These are phyloP conservation scores for Geotrypetes seraphini DNA, from an alignment of 2,797 vertebrate species.

Conservation along the genomic window DNA sequence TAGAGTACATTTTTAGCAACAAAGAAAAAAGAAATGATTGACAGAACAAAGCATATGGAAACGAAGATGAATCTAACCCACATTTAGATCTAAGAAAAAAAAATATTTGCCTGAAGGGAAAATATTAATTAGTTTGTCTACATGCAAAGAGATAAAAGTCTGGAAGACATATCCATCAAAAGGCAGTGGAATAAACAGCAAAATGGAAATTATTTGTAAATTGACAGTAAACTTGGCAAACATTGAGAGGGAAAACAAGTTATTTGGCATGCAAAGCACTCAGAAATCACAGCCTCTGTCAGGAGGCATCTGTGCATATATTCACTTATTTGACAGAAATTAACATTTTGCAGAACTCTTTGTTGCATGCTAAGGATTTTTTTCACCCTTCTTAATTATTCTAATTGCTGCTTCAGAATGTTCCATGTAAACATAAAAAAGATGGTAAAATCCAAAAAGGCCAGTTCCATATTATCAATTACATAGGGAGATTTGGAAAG, in stretches of 20 bases:
- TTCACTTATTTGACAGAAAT: conserved; percentile 78
- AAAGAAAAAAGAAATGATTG: conserved; percentile 67
- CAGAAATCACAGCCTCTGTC: conserved; percentile 63
- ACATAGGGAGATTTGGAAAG: conserved; percentile 3
- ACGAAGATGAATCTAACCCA: conserved; percentile 78
- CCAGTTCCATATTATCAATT: conserved; percentile 35
- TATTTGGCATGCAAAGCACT: conserved; percentile 64
- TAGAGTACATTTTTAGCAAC: conserved; percentile 60
- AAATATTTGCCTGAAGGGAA: conserved; percentile 91
- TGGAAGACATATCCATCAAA: conserved; percentile 87
- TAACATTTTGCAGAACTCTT: conserved; percentile 78
- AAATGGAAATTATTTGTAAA: conserved; percentile 89
- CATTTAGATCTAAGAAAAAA: conserved; percentile 91
- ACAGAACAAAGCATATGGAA: conserved; percentile 88
- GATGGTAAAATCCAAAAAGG: conserved; percentile 49
- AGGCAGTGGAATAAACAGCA: conserved; percentile 74
- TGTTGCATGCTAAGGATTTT: conserved; percentile 71
- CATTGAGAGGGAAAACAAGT: conserved; percentile 70
- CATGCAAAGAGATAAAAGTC: conserved; percentile 82
- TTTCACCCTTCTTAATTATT: conserved; percentile 76
- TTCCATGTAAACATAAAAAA: conserved; percentile 54
- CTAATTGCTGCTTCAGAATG: conserved; percentile 67
- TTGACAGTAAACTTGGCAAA: conserved; percentile 82
- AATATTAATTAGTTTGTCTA: conserved; percentile 97
- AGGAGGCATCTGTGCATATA: conserved; percentile 78